Percentiles rank a stretch among this genome's conserved stretches.
phyloP scores from a whole-genome alignment of 2,888 invertebrate species.

The Drosophila algonquin region DNA sequence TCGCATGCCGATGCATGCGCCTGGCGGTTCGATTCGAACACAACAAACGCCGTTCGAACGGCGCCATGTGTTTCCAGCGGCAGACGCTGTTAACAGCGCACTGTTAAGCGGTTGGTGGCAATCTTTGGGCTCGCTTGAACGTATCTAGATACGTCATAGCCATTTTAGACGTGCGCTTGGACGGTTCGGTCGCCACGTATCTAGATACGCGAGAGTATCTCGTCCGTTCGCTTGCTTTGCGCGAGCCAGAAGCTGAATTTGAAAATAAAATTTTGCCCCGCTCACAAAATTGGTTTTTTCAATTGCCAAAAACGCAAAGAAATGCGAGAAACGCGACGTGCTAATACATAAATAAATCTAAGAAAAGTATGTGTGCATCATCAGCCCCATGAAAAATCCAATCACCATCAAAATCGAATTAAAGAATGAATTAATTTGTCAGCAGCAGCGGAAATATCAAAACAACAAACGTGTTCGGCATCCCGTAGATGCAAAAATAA shows the following conservation, averaged over 20 bases:
- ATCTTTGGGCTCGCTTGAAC: too few species aligned
- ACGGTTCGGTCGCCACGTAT: slow-evolving; percentile 15
- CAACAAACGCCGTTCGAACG: neutral
- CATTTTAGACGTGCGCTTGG: slow-evolving; percentile 3
- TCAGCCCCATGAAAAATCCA: slow-evolving; percentile 15
- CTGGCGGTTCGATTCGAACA: neutral
- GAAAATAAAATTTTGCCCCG: slow-evolving; percentile 70
- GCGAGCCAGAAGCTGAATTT: slow-evolving; percentile 41
- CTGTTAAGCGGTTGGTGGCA: neutral
- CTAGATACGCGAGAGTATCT: neutral
- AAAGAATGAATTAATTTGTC: slow-evolving; percentile 56
- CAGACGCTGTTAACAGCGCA: neutral
- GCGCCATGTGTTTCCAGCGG: neutral
- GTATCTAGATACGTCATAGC: too few species aligned
- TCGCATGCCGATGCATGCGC: slow-evolving; percentile 56
- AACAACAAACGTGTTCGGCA: slow-evolving; percentile 66
- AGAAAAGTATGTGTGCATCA: slow-evolving; percentile 58
- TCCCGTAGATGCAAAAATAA: slow-evolving; percentile 54
- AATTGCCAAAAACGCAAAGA: slow-evolving; percentile 56
- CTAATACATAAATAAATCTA: slow-evolving; percentile 23
- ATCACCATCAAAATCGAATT: slow-evolving; percentile 21
- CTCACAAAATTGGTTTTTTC: slow-evolving; percentile 71
- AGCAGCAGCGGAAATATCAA: slow-evolving; percentile 67
- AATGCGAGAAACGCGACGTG: slow-evolving; percentile 60
- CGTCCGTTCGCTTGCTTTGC: slow-evolving; percentile 68